These are phyloP conservation scores for Paramuricea clavata DNA, from an alignment of 92 coral and sea anemone genomes.

Conservation along the genomic window DNA sequence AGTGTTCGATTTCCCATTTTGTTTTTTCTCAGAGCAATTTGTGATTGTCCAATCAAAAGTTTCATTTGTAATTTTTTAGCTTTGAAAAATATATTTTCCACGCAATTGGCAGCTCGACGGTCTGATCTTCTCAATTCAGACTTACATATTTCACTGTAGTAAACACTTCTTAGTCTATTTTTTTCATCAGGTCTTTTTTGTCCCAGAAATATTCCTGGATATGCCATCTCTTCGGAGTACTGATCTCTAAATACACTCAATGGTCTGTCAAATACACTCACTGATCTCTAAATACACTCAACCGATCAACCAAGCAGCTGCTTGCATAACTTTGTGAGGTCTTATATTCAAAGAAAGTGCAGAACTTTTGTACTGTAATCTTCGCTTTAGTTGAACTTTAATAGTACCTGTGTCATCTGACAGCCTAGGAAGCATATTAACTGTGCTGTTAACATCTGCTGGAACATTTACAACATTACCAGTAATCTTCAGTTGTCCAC, in stretches of 20 bases:
- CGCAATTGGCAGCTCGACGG: slow-evolving; percentile 60
- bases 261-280: slow-evolving; percentile 14
- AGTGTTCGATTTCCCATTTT: slow-evolving; percentile 37
- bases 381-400: slow-evolving; percentile 58
- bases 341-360: slow-evolving; percentile 61
- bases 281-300: not conserved
- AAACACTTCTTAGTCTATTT: not conserved
- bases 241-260: not conserved
- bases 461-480: slow-evolving; percentile 55
- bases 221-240: not conserved
- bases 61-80: slow-evolving; percentile 63
- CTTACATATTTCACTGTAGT: not conserved
- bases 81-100: slow-evolving; percentile 49
- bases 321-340: slow-evolving; percentile 55
- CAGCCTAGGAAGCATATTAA: slow-evolving; percentile 51
- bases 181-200: not conserved
- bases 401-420: slow-evolving; percentile 52
- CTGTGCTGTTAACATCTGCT: slow-evolving; percentile 51
- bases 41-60: slow-evolving; percentile 44
- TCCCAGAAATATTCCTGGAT: slow-evolving; percentile 18
- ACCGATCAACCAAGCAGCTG: slow-evolving; percentile 51
- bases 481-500: slow-evolving; percentile 55
- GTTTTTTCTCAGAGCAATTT: slow-evolving; percentile 54
- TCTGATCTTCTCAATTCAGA: not conserved
- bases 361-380: slow-evolving; percentile 57